Evolutionary conservation across 2,797 vertebrate species (phyloP).

Genomic region (Phyllotis vaccarum): DNA sequence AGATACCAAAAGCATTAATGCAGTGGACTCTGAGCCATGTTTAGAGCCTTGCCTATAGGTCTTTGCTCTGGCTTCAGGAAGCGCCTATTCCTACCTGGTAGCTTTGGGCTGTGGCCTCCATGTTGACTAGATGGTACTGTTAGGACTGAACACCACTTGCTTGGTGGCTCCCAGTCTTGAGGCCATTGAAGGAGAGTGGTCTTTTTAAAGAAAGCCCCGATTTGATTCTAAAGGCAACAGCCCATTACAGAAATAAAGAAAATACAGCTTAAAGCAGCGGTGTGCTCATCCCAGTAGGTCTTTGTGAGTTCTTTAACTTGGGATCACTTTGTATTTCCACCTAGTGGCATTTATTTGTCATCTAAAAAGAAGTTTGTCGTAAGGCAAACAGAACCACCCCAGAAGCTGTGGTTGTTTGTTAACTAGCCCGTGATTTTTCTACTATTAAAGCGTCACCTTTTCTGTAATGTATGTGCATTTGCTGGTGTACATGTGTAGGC

Average conservation of each 20-base stretch:
- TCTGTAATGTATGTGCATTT: no score
- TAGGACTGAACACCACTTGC: neutral
- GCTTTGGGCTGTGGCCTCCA: rapidly evolving
- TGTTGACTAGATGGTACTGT: neutral
- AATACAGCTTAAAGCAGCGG: neutral
- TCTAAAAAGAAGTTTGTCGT: neutral
- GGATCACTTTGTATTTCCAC: neutral
- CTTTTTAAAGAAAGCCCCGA: neutral
- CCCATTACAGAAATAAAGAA: neutral
- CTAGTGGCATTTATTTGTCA: neutral
- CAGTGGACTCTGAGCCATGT: neutral
- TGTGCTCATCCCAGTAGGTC: neutral
- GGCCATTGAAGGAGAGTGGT: neutral
- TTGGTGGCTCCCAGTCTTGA: neutral
- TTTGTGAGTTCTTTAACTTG: neutral
- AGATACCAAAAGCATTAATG: neutral
- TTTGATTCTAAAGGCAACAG: neutral
- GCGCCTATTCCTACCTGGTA: rapidly evolving
- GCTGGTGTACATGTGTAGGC: neutral
- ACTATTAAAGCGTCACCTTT: neutral
- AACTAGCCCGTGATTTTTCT: neutral
- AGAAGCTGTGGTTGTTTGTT: neutral
- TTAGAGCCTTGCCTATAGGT: no score
- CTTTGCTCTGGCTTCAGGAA: neutral
- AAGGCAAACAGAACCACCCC: neutral